Evolutionary conservation across 2,888 invertebrate species (phyloP).

Genomic region (Strigamia maritima): DNA sequence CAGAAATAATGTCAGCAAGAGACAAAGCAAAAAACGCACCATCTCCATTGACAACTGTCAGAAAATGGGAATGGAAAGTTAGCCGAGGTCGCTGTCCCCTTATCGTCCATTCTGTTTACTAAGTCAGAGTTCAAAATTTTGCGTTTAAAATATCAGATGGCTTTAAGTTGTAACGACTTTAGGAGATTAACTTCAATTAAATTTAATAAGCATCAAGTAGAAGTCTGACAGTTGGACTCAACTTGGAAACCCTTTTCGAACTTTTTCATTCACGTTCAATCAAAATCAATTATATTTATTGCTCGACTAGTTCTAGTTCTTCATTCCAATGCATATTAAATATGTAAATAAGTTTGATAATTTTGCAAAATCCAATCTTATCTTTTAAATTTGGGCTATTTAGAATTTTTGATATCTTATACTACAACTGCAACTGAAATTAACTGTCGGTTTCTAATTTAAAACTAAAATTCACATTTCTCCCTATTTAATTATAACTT

Average conservation of each 20-base stretch:
- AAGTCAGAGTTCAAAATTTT: not conserved
- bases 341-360: not conserved
- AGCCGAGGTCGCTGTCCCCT: slow-evolving; percentile 9
- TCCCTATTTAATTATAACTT: slow-evolving; percentile 4
- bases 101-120: not conserved
- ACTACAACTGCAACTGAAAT: not conserved
- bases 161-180: not conserved
- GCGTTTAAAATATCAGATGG: not conserved
- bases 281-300: not conserved
- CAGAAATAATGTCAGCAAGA: not conserved
- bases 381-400: not conserved
- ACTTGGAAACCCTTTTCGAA: not conserved
- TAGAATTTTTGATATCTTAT: not conserved
- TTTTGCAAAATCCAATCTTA: not conserved
- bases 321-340: not conserved
- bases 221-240: not conserved
- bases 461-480: not conserved
- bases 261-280: not conserved
- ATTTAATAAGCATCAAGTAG: not conserved
- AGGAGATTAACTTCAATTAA: not conserved
- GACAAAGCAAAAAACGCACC: not conserved
- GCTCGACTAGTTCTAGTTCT: not conserved
- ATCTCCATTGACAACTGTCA: not conserved
- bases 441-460: not conserved
- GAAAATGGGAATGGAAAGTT: not conserved